Base-by-base conservation (phyloP, 2,113 vertebrate genomes). In the Sorex araneus region DNA sequence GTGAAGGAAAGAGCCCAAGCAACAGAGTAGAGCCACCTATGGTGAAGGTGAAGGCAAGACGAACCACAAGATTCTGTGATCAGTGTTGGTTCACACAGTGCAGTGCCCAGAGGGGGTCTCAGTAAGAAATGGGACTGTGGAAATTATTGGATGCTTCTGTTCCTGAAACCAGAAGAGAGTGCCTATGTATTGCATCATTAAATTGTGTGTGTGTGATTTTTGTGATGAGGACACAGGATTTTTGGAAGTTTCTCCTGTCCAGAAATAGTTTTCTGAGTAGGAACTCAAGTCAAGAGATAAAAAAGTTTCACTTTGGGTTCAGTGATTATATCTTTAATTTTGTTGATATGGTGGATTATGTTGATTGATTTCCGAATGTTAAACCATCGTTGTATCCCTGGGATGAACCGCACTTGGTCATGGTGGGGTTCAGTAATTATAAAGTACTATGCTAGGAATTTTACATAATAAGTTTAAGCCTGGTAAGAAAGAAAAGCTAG, bases 251-350 rank as follows among this genome's bases (percentile, higher is more conserved):
- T 79, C 88, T 47, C 8, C 47, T 83, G 2, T 47, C 60, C 90
- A 47, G 3, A 91, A 92, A 73, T 63, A 13, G 85, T 25, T 45
- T 88, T 90, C 74, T 85, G 43, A 40, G 23, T 76, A 8, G 0
- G n/a, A 36, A 88, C 6, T 47, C 32, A 76, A 25, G 30, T 73
- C 16, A 73, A 87, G 30, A 64, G 18, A 77, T 34, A 75, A 47
- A 73, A 82, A n/a, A 1, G 54, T 57, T 2, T 76, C 34, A 63
- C 74, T 84, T 43, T 36, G 2, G 21, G 32, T 6, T 74, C 71
- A 32, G 1, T 47, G 1, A 7, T 27, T 79, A 70, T 36, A 57
- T n/a, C n/a, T n/a, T n/a, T n/a, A n/a, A n/a, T n/a, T n/a, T n/a
- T n/a, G n/a, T n/a, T n/a, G n/a, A n/a, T n/a, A n/a, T n/a, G n/a